Evolutionary conservation across 2,113 vertebrate species (phyloP).

Genomic region (Podarcis muralis): DNA sequence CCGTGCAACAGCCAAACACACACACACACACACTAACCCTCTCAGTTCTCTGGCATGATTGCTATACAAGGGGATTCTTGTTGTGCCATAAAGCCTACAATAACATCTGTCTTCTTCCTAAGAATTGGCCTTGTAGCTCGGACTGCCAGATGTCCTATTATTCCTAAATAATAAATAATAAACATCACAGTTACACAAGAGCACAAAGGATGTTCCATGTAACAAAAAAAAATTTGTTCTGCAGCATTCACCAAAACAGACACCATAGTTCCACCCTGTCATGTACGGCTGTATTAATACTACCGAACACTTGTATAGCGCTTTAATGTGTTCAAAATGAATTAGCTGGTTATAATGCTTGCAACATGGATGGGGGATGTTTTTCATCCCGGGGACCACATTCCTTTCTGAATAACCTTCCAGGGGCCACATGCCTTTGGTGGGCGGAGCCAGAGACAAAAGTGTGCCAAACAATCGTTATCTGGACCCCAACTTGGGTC

Average conservation of each 20-base stretch:
- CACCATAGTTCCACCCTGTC: not conserved
- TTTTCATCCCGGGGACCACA: not conserved
- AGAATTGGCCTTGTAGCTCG: not conserved
- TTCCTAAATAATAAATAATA: not conserved
- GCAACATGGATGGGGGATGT: not conserved
- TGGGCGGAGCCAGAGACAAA: too few relatives aligned
- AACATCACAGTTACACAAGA: not conserved
- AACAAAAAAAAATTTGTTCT: not conserved
- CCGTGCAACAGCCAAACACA: not conserved
- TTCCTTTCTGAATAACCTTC: not conserved
- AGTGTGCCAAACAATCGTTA: too few relatives aligned
- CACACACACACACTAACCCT: not conserved
- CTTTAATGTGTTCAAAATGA: not conserved
- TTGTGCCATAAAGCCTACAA: slow-evolving; percentile 1
- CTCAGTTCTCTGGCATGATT: not conserved
- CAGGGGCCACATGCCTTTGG: not conserved
- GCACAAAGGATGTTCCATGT: not conserved
- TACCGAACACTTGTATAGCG: not conserved
- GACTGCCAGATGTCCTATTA: slow-evolving; percentile 15
- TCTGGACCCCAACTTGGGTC: too few relatives aligned
- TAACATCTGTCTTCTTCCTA: not conserved
- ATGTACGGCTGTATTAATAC: not conserved
- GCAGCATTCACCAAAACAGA: not conserved
- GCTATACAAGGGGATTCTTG: not conserved
- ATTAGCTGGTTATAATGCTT: not conserved